These are phyloP conservation scores for Apodemus sylvaticus DNA, from an alignment of 2,113 vertebrate species.

Conservation along the genomic window DNA sequence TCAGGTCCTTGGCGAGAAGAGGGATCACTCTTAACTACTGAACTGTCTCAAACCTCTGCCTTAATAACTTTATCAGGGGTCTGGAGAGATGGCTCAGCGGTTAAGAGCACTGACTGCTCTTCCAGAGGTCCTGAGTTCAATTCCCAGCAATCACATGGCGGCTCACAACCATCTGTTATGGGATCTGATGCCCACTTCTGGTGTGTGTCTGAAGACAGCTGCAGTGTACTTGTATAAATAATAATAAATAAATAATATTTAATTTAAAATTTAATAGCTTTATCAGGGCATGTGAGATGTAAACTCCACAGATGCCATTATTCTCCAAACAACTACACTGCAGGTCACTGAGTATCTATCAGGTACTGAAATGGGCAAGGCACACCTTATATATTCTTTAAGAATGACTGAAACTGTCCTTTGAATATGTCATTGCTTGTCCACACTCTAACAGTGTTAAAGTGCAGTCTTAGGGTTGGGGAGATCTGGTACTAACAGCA, in stretches of 20 bases:
- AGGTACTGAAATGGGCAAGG: neutral
- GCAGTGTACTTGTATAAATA: no score
- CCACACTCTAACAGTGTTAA: neutral
- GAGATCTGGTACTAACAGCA: neutral
- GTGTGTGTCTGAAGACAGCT: no score
- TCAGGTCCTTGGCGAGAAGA: neutral
- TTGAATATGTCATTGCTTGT: neutral
- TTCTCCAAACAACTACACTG: neutral
- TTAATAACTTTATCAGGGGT: no score
- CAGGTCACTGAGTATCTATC: neutral
- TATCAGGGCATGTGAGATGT: neutral
- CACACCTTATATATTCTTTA: neutral
- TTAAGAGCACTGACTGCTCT: no score
- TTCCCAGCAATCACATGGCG: no score
- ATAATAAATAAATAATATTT: no score
- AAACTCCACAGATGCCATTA: neutral
- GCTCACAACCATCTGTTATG: no score
- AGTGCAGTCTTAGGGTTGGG: neutral
- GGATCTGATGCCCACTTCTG: no score
- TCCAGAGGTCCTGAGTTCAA: no score
- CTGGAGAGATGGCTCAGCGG: no score
- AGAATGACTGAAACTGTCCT: neutral
- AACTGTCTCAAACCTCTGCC: no score
- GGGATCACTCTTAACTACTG: neutral
- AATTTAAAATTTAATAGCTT: no score